Conservation (phyloP, 2,888 invertebrate species). For the Trisateles emortualis region DNA sequence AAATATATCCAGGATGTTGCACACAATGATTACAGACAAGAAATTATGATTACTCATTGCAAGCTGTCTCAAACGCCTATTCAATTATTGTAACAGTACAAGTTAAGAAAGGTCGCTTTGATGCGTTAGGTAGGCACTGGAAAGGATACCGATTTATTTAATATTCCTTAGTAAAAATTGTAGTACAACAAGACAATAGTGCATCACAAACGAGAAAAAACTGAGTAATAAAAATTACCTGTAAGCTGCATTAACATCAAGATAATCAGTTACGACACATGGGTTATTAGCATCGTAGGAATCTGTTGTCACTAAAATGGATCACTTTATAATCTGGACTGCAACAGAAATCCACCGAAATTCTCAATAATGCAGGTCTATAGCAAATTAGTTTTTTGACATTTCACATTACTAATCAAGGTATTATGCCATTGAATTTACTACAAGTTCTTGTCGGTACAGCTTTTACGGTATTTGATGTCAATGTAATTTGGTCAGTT, state of each 20-base stretch:
- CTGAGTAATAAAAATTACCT: conserved; percentile 34
- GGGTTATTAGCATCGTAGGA: conserved; percentile 28
- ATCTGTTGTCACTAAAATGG: conserved; percentile 29
- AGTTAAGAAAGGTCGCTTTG: conserved; percentile 1
- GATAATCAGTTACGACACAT: conserved; percentile 22
- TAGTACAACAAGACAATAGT: conserved; percentile 10
- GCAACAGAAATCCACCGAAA: conserved; percentile 35
- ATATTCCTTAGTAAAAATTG: background rate
- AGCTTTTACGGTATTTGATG: background rate
- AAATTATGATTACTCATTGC: no score
- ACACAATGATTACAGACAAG: no score
- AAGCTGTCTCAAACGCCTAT: no score
- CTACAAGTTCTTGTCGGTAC: background rate
- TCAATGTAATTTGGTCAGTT: conserved; percentile 22
- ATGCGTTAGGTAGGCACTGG: no score
- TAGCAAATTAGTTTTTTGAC: conserved; percentile 38
- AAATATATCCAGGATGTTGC: no score
- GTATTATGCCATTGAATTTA: conserved; percentile 9
- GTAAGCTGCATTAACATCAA: conserved; percentile 14
- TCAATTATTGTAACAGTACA: no score
- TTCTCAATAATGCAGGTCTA: conserved; percentile 46
- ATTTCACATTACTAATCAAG: conserved; percentile 27
- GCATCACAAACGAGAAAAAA: conserved; percentile 39
- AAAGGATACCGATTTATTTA: no score
- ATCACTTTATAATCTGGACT: conserved; percentile 25